Conservation (phyloP, 2,113 vertebrate genomes). For the Nothocercus nigrocapillus region DNA sequence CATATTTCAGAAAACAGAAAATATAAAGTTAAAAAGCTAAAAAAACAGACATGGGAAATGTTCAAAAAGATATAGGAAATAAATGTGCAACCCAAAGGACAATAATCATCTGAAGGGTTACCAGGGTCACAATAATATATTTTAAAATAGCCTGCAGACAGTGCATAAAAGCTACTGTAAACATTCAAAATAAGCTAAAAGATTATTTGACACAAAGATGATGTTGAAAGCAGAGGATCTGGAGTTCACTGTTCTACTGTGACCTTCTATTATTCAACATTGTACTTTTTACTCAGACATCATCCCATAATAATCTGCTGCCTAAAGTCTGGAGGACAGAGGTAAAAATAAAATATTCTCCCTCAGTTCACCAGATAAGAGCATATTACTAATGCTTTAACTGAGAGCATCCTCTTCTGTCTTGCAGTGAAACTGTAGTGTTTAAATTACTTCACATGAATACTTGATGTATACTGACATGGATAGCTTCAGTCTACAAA, state of each 20-base stretch:
- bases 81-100: background rate
- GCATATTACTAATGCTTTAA: background rate
- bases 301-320: background rate
- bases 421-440: background rate
- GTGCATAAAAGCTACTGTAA: slow-evolving; percentile 1
- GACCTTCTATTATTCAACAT: slow-evolving; percentile 11
- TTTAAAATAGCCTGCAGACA: slow-evolving; percentile 27
- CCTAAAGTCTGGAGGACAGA: background rate
- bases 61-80: background rate
- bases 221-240: slow-evolving; percentile 12
- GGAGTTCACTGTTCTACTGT: background rate
- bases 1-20: background rate
- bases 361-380: background rate
- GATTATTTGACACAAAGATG: slow-evolving; percentile 12
- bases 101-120: slow-evolving; percentile 14
- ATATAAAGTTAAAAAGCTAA: background rate
- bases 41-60: background rate
- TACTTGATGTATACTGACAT: background rate
- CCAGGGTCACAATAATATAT: slow-evolving; percentile 1
- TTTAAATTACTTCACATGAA: background rate
- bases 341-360: background rate
- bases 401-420: background rate
- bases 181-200: slow-evolving; percentile 51
- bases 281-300: background rate
- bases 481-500: background rate